These are phyloP conservation scores for Maconellicoccus hirsutus DNA, from an alignment of 1,140 invertebrate species.

Conservation along the genomic window DNA sequence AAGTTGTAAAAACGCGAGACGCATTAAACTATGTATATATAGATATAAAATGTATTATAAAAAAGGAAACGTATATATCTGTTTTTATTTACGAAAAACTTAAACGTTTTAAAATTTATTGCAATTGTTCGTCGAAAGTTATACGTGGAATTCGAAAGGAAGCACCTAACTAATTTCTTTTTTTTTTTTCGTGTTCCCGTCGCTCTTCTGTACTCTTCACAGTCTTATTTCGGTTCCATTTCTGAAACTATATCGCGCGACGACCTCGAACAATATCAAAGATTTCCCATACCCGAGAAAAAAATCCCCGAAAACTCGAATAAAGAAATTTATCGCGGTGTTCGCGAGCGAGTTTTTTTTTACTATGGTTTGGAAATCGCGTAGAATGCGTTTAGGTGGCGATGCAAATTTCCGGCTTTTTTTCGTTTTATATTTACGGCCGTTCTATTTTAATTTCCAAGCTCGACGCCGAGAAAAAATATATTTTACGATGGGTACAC, in stretches of 20 bases:
- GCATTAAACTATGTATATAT: not conserved
- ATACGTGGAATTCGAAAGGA: not conserved
- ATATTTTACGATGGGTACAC: not conserved
- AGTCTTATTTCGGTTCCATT: too few species aligned
- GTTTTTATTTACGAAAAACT: slow-evolving; percentile 8
- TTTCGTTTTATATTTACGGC: not conserved
- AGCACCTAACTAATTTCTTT: slow-evolving; percentile 5
- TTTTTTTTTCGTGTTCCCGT: not conserved
- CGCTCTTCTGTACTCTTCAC: too few species aligned
- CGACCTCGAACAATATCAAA: not conserved
- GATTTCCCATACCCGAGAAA: not conserved
- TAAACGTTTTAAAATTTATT: slow-evolving; percentile 10
- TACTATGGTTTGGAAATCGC: not conserved
- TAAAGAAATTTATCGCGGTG: not conserved
- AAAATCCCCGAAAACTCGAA: not conserved
- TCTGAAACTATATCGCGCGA: not conserved
- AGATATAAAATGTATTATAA: not conserved
- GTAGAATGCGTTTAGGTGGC: not conserved
- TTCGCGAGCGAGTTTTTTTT: not conserved
- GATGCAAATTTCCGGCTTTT: not conserved
- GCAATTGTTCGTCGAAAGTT: slow-evolving; percentile 7
- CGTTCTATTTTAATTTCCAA: not conserved
- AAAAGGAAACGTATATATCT: slow-evolving; percentile 9
- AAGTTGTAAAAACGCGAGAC: not conserved
- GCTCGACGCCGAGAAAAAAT: not conserved